A percentile compares a stretch with the other conserved stretches of the same genome.
Evolutionary conservation across 1,140 invertebrate genomes (phyloP).

Genomic region (Seison nebaliae): DNA sequence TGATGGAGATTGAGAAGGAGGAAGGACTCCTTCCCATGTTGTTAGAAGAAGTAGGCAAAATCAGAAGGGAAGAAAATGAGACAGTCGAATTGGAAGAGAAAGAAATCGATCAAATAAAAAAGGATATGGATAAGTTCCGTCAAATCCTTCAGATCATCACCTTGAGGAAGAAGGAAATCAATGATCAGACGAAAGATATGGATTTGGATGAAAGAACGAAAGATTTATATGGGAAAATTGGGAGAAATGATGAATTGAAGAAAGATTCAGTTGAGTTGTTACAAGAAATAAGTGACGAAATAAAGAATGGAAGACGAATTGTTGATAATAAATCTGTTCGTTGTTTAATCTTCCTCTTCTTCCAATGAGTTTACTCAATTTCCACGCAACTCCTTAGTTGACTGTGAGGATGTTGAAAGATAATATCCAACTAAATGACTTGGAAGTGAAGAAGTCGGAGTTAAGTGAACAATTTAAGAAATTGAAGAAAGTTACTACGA

Average conservation of each 20-base stretch:
- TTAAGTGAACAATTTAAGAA: too few relatives aligned
- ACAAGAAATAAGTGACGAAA: neutral
- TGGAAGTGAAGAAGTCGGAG: too few relatives aligned
- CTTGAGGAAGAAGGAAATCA: neutral
- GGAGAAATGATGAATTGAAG: slow-evolving; percentile 16
- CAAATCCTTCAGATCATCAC: neutral
- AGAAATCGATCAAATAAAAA: neutral
- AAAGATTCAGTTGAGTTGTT: slow-evolving; percentile 14
- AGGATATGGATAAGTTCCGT: neutral
- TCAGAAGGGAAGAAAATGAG: neutral
- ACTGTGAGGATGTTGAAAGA: too few relatives aligned
- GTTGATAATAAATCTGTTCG: neutral
- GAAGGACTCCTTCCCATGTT: neutral
- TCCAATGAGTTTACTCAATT: too few relatives aligned
- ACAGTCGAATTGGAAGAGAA: neutral
- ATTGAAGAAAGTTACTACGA: too few relatives aligned
- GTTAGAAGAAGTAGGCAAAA: neutral
- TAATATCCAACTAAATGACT: too few relatives aligned
- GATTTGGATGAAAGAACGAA: neutral
- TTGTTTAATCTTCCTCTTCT: too few relatives aligned
- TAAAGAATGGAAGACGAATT: neutral
- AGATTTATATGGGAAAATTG: slow-evolving; percentile 12
- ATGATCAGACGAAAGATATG: neutral
- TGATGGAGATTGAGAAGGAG: neutral
- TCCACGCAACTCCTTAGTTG: too few relatives aligned